Percentiles rank a stretch among this genome's conserved stretches.
These are phyloP conservation scores for Caranx melampygus DNA, from an alignment of 2,113 vertebrate genomes.

Conservation along the genomic window DNA sequence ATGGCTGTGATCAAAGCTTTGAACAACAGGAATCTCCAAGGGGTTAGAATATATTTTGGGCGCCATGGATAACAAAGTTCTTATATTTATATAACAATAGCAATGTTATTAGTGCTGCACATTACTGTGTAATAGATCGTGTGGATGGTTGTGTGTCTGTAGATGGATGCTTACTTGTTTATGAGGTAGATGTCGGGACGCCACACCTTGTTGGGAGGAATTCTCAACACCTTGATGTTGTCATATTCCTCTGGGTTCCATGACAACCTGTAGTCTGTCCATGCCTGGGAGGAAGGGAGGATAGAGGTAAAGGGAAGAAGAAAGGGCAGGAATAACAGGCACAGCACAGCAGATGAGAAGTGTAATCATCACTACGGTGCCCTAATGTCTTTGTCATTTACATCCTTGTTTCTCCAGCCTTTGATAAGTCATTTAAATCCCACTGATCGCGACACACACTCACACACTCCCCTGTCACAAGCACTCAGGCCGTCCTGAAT, in stretches of 20 bases:
- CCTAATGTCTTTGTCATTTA: constrained; percentile 15
- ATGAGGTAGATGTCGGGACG: constrained; percentile 91
- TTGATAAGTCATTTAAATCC: constrained; percentile 41
- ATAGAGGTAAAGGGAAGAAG: background rate
- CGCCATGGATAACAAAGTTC: no score
- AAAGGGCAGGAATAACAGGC: background rate
- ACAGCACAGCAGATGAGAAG: background rate
- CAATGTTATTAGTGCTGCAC: no score
- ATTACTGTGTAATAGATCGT: background rate
- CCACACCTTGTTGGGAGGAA: constrained; percentile 87
- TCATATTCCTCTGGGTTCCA: constrained; percentile 87
- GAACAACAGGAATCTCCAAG: background rate
- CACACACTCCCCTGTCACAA: constrained; percentile 35
- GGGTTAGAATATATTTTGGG: background rate
- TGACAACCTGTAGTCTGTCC: constrained; percentile 89
- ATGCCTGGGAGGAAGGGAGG: constrained; percentile 76
- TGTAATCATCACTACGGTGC: constrained; percentile 11
- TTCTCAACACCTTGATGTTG: constrained; percentile 83
- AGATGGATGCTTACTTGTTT: constrained; percentile 87
- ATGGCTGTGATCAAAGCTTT: background rate
- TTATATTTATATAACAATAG: background rate
- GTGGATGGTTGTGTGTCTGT: background rate
- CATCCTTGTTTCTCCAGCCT: constrained; percentile 15
- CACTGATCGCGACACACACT: constrained; percentile 11
- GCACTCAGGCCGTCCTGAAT: constrained; percentile 20